phyloP scores from a whole-genome alignment of 1,140 invertebrate genomes.

The Eurytemora carolleeae region DNA sequence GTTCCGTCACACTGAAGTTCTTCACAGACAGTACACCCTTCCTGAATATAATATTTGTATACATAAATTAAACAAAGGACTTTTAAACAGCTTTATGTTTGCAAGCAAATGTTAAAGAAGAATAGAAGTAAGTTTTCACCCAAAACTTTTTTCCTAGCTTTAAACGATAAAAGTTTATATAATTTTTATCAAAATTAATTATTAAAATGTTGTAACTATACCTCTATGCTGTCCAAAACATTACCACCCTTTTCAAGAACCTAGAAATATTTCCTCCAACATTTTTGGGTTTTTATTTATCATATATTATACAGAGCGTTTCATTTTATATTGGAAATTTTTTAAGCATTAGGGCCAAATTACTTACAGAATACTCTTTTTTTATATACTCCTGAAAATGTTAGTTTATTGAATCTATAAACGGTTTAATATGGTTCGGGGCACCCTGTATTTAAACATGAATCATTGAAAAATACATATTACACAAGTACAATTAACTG shows the following conservation, averaged over 20 bases:
- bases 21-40: background rate
- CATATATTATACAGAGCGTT: too few species aligned
- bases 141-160: background rate
- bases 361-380: too few species aligned
- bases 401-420: too few species aligned
- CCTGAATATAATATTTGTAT: background rate
- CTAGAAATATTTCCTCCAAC: too few species aligned
- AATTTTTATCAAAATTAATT: background rate
- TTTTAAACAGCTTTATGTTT: too few species aligned
- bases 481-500: background rate
- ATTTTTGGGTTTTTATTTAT: too few species aligned
- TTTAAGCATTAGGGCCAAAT: too few species aligned
- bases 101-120: background rate
- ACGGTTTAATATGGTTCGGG: too few species aligned
- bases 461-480: background rate
- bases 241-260: background rate
- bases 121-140: background rate
- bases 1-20: background rate
- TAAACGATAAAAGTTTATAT: background rate
- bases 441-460: too few species aligned
- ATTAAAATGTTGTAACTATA: background rate
- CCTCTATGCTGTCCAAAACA: background rate
- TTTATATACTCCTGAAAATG: too few species aligned
- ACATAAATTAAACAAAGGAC: background rate
- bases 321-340: too few species aligned